phyloP scores from a whole-genome alignment of 2,113 vertebrate genomes.

The Pterocles gutturalis region DNA sequence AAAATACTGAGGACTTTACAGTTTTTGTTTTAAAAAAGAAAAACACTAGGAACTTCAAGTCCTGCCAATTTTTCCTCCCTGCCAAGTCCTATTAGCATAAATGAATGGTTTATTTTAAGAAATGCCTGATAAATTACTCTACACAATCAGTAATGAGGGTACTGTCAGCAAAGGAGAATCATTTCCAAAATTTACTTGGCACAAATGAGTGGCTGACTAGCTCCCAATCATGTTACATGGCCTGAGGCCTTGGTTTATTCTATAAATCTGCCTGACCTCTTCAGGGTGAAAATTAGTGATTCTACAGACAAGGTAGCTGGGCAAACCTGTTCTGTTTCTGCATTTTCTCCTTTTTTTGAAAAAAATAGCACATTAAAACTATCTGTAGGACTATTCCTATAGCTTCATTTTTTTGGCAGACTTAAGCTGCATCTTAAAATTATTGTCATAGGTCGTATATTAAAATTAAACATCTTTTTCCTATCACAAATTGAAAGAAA shows the following conservation, averaged over 20 bases:
- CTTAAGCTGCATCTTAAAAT: background rate
- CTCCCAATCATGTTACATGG: constrained; percentile 72
- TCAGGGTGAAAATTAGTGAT: constrained; percentile 9
- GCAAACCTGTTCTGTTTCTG: background rate
- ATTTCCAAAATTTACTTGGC: constrained; percentile 85
- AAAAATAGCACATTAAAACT: background rate
- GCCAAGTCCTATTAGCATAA: constrained; percentile 89
- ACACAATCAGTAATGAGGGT: constrained; percentile 87
- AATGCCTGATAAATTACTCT: constrained; percentile 88
- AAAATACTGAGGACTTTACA: constrained; percentile 75
- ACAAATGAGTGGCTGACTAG: constrained; percentile 74
- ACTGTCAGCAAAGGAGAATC: constrained; percentile 84
- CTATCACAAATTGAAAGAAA: background rate
- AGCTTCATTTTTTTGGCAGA: background rate
- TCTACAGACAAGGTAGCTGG: background rate
- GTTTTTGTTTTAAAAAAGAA: constrained; percentile 78
- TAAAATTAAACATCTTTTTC: background rate
- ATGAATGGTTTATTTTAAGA: constrained; percentile 91
- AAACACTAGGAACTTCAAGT: constrained; percentile 82
- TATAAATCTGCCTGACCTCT: constrained; percentile 69
- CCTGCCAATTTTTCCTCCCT: constrained; percentile 83
- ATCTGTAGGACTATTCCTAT: background rate
- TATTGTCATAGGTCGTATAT: background rate
- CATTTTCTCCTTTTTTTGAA: background rate
- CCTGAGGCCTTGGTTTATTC: constrained; percentile 52